A percentile compares a stretch with the other conserved stretches of the same genome.
Evolutionary conservation across 2,113 vertebrate species (phyloP).

Genomic region (Microtus ochrogaster): DNA sequence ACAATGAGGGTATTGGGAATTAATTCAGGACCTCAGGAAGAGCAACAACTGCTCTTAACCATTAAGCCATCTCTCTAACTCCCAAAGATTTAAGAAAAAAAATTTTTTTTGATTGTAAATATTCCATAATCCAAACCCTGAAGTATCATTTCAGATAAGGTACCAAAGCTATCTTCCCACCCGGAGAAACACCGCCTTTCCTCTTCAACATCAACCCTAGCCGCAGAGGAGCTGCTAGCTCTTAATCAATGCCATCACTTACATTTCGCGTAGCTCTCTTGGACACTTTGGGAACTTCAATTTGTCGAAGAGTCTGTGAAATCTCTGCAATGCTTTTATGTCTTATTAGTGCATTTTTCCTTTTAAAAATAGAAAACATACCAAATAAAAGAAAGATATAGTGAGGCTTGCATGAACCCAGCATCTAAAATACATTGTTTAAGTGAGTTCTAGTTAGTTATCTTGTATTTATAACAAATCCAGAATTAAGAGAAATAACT

Average conservation of each 20-base stretch:
- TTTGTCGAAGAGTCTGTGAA: slow-evolving; percentile 93
- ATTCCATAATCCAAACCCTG: not conserved
- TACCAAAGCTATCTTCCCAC: not conserved
- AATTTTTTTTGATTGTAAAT: not conserved
- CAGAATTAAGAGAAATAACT: slow-evolving; percentile 16
- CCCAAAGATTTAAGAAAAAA: not conserved
- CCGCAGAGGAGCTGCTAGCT: not conserved
- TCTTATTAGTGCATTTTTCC: slow-evolving; percentile 90
- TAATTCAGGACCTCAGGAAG: not conserved
- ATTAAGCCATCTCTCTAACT: not conserved
- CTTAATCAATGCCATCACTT: slow-evolving; percentile 68
- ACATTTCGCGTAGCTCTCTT: slow-evolving; percentile 90
- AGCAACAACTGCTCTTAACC: not conserved
- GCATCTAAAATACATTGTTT: slow-evolving; percentile 14
- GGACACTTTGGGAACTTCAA: slow-evolving; percentile 92
- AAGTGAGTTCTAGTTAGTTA: not conserved
- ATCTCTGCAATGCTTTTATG: slow-evolving; percentile 95
- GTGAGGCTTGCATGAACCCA: not conserved
- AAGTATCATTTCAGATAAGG: not conserved
- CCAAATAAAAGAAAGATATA: not conserved
- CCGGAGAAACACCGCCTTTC: not conserved
- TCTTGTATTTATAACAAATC: not conserved
- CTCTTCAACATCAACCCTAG: not conserved
- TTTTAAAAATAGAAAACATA: slow-evolving; percentile 78
- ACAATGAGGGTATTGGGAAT: not conserved